Evolutionary conservation across 1,140 invertebrate species (phyloP), one percentile per base, ranked within the genome.

Genomic region (Drosophila nikananu): DNA sequence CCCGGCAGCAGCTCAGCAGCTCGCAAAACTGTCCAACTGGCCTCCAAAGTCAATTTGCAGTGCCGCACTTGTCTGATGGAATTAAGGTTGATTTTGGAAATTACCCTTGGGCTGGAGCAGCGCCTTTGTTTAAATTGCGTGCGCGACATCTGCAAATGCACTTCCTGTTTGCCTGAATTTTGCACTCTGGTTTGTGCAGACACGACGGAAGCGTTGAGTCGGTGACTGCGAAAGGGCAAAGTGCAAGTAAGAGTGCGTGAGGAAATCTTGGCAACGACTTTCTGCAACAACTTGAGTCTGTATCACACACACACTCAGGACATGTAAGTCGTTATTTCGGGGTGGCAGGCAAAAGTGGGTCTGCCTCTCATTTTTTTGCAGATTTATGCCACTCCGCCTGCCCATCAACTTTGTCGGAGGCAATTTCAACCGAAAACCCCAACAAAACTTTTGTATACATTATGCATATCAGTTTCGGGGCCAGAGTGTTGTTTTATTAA

Each of bases 401-500:
- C 46, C 35, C 64, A 54, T 75, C 78, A 83, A 83, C 49, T 70
- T 75, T n/a, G 59, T 58, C 62, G 12, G 59, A 63, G 75, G 75
- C 75, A 79, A 59, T 68, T 74, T 74, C n/a, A 70, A 72, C 46
- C 49, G 48, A 71, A 64, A 61, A 21, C 39, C 39, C 17, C 32
- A 44, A 21, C 54, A 72, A 82, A 81, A 82, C 48, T 86, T 79
- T 71, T 27, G 59, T 44, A 74, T 81, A 86, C 58, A 80, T 89
- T 80, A 73, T 77, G 64, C 57, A 87, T 87, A 86, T 87, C 76
- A 83, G 62, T 72, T 79, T 71, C 55, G 39, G 48, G 21, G 21
- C 35, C 54, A 46, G 35, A 51, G 19, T 62, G 54, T 65, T 83
- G 42, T 68, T 61, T 67, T 78, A 81, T 73, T 70, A 70, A 81